Evolutionary conservation across 2,888 invertebrate species (phyloP).

Genomic region (Coelopa pilipes): DNA sequence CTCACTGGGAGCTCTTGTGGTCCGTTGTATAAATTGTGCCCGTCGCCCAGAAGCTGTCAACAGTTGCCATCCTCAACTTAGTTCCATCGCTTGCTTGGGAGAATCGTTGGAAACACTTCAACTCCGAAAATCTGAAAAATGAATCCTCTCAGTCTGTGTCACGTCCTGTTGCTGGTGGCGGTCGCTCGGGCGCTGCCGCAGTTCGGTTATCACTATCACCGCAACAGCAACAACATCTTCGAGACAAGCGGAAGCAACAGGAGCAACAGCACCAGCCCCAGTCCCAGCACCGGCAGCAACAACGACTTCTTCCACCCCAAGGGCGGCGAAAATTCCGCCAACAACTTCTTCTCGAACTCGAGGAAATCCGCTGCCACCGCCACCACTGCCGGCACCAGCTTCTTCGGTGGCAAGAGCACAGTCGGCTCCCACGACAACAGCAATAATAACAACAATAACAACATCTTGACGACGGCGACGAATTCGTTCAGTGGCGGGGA

Average conservation of each 20-base stretch:
- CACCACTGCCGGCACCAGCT: neutral
- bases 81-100: too few relatives aligned
- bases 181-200: too few relatives aligned
- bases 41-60: too few relatives aligned
- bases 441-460: neutral
- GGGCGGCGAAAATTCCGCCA: neutral
- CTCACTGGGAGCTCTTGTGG: too few relatives aligned
- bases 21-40: too few relatives aligned
- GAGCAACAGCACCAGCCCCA: neutral
- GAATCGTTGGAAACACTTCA: too few relatives aligned
- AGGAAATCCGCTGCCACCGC: neutral
- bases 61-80: too few relatives aligned
- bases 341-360: neutral
- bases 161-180: too few relatives aligned
- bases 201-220: neutral
- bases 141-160: too few relatives aligned
- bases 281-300: neutral
- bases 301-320: neutral
- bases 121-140: too few relatives aligned
- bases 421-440: neutral
- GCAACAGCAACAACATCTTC: neutral
- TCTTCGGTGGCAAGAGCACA: neutral
- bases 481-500: constrained; percentile 49
- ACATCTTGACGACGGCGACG: neutral
- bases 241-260: neutral